Base-by-base conservation (phyloP, 2,888 invertebrate genomes). In the Aquatica leii region DNA sequence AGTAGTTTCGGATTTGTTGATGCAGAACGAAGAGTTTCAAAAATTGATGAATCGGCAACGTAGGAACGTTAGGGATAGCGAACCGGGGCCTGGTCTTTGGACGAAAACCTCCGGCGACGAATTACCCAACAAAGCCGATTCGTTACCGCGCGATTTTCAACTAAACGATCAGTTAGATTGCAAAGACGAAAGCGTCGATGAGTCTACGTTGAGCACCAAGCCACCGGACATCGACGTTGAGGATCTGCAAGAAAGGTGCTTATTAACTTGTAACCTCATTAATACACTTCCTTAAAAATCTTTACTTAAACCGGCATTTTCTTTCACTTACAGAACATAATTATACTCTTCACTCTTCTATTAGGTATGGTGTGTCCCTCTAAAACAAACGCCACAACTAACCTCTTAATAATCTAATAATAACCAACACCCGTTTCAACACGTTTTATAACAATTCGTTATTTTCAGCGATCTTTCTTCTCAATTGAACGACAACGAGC, bases 1-100 rank as follows among this genome's bases (percentile, higher is more conserved):
- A 80, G 90, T 95, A 50, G 93, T 95, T 52, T 89, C 93, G 0
- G 93, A 93, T 76, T 83, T 94, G 11, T 81, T 95, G 3, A 88
- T 93, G 87, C 91, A 93, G 77, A 93, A 91, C 75, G 86, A 90
- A 71, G 93, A 93, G 67, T 93, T 94, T 69, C 91, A 93, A 70
- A 89, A 91, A 68, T 84, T 93, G 43, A 82, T 92, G 20, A 91
- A 90, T 71, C 91, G 91, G 73, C 91, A 91, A 72, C 88, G 91
- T 66, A 85, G 81, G 79, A 82, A 82, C 72, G 80, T 76, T 73
- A 75, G 74, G 46, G 74, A 77, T 24, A 50, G 77, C 56, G 80
- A 80, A 58, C 77, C 78, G 2, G 73, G 90, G 31, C 67, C 73
- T 35, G 66, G 62, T 37, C 63, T 67, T 61, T 91, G 91, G 90